Conservation (phyloP, 2,113 vertebrate species). For the Vidua chalybeata region DNA sequence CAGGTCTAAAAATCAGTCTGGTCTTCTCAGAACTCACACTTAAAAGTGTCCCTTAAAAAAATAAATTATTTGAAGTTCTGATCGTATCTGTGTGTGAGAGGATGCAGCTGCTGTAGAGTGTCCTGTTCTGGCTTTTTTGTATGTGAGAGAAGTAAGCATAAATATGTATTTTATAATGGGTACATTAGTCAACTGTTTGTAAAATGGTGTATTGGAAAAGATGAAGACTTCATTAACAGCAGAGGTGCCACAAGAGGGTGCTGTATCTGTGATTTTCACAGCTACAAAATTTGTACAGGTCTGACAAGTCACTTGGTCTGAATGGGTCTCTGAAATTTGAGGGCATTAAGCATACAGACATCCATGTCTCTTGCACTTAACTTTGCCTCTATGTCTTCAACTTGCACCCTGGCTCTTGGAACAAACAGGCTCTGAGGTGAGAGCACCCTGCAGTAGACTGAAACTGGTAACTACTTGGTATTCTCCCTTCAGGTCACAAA, state of each 20-base stretch:
- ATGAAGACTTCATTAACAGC: neutral
- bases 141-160: neutral
- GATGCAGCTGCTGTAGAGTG: neutral
- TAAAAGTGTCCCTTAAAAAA: neutral
- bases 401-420: neutral
- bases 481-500: neutral
- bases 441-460: neutral
- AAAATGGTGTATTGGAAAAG: neutral
- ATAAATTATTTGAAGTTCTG: neutral
- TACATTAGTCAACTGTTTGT: neutral
- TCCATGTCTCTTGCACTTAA: neutral
- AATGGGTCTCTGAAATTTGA: neutral
- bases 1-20: neutral
- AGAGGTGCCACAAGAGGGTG: constrained; percentile 7
- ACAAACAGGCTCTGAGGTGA: neutral
- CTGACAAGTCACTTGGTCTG: neutral
- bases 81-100: neutral
- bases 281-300: neutral
- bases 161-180: neutral
- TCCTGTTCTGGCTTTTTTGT: neutral
- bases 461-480: neutral
- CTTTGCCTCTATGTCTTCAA: neutral
- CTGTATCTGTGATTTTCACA: neutral
- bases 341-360: neutral
- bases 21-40: neutral